These are phyloP conservation scores for Acheta domesticus DNA, from an alignment of 2,888 invertebrate species.

Conservation along the genomic window DNA sequence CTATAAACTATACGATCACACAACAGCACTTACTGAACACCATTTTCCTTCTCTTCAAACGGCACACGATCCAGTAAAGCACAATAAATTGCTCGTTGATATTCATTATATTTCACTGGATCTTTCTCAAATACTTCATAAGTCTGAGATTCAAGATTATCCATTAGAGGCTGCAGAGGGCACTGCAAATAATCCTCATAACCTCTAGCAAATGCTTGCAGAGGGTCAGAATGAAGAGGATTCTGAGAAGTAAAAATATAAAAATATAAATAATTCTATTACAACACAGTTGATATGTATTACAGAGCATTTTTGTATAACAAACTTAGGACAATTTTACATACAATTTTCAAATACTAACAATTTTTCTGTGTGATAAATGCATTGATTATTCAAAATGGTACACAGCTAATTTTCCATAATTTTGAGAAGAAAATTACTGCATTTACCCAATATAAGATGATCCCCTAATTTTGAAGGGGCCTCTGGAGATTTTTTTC, in stretches of 20 bases:
- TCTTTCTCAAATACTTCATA: conserved; percentile 99
- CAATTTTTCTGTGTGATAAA: too few relatives aligned
- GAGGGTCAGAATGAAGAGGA: conserved; percentile 37
- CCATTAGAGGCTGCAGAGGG: conserved; percentile 88
- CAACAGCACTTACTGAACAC: conserved; percentile 41
- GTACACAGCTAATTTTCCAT: too few relatives aligned
- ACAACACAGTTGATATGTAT: background rate
- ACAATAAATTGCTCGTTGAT: conserved; percentile 75
- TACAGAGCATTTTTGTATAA: background rate
- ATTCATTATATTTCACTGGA: conserved; percentile 88
- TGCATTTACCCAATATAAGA: too few relatives aligned
- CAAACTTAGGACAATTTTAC: too few relatives aligned
- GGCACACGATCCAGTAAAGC: conserved; percentile 63
- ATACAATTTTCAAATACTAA: too few relatives aligned
- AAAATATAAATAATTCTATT: background rate
- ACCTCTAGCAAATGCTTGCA: conserved; percentile 58
- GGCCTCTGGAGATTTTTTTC: too few relatives aligned
- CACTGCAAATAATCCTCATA: conserved; percentile 92
- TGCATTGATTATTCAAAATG: too few relatives aligned
- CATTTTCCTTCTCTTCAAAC: conserved; percentile 51
- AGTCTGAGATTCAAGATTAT: conserved; percentile 91
- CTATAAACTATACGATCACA: too few relatives aligned
- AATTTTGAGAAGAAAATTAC: too few relatives aligned
- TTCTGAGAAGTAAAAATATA: conserved; percentile 24
- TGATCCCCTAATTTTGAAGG: too few relatives aligned